Conservation (phyloP, 2,797 vertebrate species). For the Chelmon rostratus region DNA sequence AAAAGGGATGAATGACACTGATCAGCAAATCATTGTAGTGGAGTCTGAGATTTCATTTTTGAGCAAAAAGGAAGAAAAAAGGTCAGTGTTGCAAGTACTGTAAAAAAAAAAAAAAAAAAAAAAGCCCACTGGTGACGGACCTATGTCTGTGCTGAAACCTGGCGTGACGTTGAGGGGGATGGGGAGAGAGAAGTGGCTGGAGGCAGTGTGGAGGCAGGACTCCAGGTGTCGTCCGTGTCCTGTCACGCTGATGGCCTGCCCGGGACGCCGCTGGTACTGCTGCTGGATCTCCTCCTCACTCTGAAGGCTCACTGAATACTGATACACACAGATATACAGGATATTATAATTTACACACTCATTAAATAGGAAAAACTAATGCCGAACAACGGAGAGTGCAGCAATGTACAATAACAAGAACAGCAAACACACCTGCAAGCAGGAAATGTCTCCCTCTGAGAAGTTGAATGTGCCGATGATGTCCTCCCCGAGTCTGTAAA, state of each 20-base stretch:
- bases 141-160: slow-evolving; percentile 95
- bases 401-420: background rate
- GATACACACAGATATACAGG: slow-evolving; percentile 6
- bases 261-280: slow-evolving; percentile 90
- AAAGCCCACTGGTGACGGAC: slow-evolving; percentile 76
- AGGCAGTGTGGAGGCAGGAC: slow-evolving; percentile 95
- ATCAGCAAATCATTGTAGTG: no score
- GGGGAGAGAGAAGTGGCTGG: slow-evolving; percentile 96
- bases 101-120: background rate
- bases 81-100: no score
- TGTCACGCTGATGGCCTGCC: slow-evolving; percentile 88
- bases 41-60: no score
- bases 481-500: slow-evolving; percentile 97
- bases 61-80: no score
- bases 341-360: background rate
- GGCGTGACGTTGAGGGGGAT: slow-evolving; percentile 95
- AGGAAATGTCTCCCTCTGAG: slow-evolving; percentile 95
- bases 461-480: slow-evolving; percentile 96
- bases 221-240: slow-evolving; percentile 95
- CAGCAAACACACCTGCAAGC: slow-evolving; percentile 89
- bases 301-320: slow-evolving; percentile 98
- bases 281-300: slow-evolving; percentile 94
- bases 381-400: no score
- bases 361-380: background rate
- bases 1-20: no score